These are phyloP conservation scores for Parnassius smintheus DNA, from an alignment of 2,888 invertebrate species.

Conservation along the genomic window DNA sequence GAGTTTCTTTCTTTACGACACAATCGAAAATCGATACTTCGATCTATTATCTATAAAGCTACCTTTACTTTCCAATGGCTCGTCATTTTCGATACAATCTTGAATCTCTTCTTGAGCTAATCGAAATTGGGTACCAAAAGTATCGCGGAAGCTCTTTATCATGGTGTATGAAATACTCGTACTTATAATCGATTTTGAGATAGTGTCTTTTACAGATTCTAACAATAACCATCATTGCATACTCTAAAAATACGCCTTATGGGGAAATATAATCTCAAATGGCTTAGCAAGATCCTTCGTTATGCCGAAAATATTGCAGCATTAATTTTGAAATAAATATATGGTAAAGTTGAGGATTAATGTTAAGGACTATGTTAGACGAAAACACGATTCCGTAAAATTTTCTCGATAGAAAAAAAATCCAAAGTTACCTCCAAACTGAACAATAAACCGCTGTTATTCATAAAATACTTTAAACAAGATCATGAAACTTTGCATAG, in stretches of 20 bases:
- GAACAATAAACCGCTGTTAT: no score
- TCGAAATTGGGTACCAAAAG: slow-evolving; percentile 3
- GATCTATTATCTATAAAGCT: neutral
- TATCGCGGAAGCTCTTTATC: neutral
- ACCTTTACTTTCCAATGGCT: neutral
- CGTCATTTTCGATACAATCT: neutral
- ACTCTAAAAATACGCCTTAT: neutral
- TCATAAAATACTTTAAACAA: no score
- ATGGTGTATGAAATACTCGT: neutral
- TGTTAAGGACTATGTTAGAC: no score
- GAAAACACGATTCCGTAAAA: no score
- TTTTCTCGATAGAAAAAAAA: no score
- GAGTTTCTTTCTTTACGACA: neutral
- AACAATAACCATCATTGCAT: neutral
- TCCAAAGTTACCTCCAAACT: no score
- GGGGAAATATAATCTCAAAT: no score
- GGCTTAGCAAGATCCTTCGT: no score
- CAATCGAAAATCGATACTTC: neutral
- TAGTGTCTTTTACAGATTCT: neutral
- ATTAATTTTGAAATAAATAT: no score
- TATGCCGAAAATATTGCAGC: no score
- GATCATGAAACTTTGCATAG: no score
- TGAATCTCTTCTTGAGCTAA: slow-evolving; percentile 4
- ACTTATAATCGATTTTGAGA: neutral
- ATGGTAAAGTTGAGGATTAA: no score